These are phyloP conservation scores for Pristionchus entomophagus DNA, from an alignment of 2,888 invertebrate genomes.

Conservation along the genomic window DNA sequence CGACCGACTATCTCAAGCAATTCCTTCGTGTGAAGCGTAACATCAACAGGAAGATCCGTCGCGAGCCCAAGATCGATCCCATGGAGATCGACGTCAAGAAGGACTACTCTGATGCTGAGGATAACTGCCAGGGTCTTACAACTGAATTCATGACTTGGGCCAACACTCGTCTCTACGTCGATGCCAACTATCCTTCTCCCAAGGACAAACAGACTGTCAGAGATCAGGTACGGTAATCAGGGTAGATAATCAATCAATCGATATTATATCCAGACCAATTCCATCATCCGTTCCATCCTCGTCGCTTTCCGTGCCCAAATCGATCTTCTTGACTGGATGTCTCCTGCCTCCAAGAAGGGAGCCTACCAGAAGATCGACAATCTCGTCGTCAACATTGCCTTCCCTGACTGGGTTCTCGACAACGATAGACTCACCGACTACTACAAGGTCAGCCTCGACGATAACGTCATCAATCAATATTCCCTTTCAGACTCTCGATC, in stretches of 20 bases:
- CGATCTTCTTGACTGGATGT: constrained; percentile 57
- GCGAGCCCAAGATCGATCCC: not conserved
- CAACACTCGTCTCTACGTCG: constrained; percentile 69
- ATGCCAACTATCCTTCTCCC: constrained; percentile 63
- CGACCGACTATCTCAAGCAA: not conserved
- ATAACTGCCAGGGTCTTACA: not conserved
- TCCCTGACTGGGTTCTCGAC: constrained; percentile 67
- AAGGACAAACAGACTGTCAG: constrained; percentile 55
- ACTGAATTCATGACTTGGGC: constrained; percentile 55
- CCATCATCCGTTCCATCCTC: constrained; percentile 37
- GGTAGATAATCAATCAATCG: not conserved
- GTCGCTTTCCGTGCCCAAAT: constrained; percentile 40
- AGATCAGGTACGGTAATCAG: constrained; percentile 54
- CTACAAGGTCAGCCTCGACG: constrained; percentile 52
- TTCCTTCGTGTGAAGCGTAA: not conserved
- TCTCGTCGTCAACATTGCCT: constrained; percentile 70
- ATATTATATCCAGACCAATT: not conserved
- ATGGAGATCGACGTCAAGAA: not conserved
- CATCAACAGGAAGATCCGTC: constrained; percentile 32
- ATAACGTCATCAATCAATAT: not conserved
- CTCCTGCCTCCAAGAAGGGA: constrained; percentile 61
- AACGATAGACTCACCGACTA: constrained; percentile 59
- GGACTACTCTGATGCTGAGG: not conserved
- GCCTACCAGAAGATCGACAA: constrained; percentile 71
- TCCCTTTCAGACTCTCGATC: not conserved